phyloP scores from a whole-genome alignment of 1,140 invertebrate genomes.

The Cydia pomonella region DNA sequence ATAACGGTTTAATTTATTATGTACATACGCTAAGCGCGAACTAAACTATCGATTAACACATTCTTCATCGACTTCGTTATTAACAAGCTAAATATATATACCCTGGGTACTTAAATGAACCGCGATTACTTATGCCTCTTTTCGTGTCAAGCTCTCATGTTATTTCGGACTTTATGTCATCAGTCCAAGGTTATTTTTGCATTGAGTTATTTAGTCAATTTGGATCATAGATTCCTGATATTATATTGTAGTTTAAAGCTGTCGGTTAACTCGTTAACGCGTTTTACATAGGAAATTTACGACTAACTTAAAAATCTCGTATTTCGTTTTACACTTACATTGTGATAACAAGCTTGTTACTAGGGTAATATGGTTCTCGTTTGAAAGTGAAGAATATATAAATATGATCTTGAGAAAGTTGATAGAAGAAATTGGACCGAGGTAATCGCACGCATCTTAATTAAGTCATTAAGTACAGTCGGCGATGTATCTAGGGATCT shows the following conservation, averaged over 20 bases:
- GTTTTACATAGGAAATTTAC: slow-evolving; percentile 17
- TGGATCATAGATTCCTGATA: not conserved
- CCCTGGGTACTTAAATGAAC: not conserved
- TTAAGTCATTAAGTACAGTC: slow-evolving; percentile 17
- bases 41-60: slow-evolving; percentile 16
- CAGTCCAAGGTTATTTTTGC: not conserved
- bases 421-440: not conserved
- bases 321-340: not conserved
- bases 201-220: not conserved
- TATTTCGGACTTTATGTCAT: not conserved
- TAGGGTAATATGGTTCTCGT: not conserved
- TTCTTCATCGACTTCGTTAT: slow-evolving; percentile 9
- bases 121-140: not conserved
- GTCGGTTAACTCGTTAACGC: slow-evolving; percentile 18
- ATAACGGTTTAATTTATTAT: not conserved
- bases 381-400: not conserved
- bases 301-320: not conserved
- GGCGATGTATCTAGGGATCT: slow-evolving; percentile 1
- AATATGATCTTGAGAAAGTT: not conserved
- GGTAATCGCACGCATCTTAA: slow-evolving; percentile 11
- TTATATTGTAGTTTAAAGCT: slow-evolving; percentile 17
- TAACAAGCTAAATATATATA: not conserved
- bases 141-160: not conserved
- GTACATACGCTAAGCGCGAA: not conserved
- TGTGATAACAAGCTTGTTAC: not conserved